A percentile compares a stretch with the other conserved stretches of the same genome.
phyloP scores from a whole-genome alignment of 2,797 vertebrate species.

The Pelobates cultripes region DNA sequence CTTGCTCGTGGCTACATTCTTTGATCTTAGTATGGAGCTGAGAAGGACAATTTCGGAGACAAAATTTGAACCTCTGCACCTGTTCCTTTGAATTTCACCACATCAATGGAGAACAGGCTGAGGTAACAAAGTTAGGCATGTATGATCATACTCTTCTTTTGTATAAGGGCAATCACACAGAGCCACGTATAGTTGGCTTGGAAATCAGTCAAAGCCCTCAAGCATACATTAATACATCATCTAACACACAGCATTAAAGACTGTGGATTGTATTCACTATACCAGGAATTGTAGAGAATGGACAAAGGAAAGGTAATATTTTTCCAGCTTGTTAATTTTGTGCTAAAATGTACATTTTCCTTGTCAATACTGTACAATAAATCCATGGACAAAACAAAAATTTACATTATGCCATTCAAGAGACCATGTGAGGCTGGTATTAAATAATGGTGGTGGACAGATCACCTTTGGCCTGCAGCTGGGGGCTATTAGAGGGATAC shows the following conservation, averaged over 20 bases:
- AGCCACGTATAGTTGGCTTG: conserved; percentile 8
- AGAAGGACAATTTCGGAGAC: conserved; percentile 26
- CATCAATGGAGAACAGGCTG: conserved; percentile 45
- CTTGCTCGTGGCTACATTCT: conserved; percentile 52
- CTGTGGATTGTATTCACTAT: no score
- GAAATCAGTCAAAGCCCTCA: conserved; percentile 14
- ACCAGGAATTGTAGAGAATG: no score
- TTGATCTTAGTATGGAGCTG: conserved; percentile 45
- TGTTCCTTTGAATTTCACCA: conserved; percentile 51
- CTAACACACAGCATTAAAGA: neutral
- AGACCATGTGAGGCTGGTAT: no score
- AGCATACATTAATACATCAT: neutral
- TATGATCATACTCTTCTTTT: conserved; percentile 38
- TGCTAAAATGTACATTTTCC: no score
- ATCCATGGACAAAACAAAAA: no score
- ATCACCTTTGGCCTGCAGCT: no score
- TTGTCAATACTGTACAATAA: no score
- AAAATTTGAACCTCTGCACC: conserved; percentile 54
- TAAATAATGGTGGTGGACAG: no score
- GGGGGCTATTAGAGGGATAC: no score
- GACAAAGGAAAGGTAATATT: no score
- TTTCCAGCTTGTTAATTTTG: no score
- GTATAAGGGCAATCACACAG: conserved; percentile 14
- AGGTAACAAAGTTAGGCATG: conserved; percentile 26
- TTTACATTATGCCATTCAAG: no score